A percentile compares a stretch with the other conserved stretches of the same genome.
phyloP scores from a whole-genome alignment of 1,140 invertebrate species.

The Drosophila lacertosa region DNA sequence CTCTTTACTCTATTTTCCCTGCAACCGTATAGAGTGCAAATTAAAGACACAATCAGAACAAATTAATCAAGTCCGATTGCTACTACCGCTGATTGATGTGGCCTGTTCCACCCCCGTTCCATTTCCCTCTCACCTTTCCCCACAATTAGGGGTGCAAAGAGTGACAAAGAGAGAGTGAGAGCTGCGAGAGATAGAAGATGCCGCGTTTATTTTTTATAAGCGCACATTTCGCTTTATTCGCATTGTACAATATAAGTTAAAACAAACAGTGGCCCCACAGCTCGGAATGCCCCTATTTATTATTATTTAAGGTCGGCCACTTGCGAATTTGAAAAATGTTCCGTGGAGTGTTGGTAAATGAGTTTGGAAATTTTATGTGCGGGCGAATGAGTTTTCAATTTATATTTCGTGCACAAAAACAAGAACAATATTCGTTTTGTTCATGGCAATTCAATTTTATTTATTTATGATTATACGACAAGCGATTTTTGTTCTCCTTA shows the following conservation, averaged over 20 bases:
- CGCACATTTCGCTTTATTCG: slow-evolving; percentile 49
- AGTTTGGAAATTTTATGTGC: slow-evolving; percentile 80
- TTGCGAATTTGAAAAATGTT: slow-evolving; percentile 75
- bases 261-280: slow-evolving; percentile 69
- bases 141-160: neutral
- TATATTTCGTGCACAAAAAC: slow-evolving; percentile 52
- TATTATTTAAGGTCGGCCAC: slow-evolving; percentile 72
- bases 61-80: slow-evolving; percentile 77
- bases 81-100: slow-evolving; percentile 69
- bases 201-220: slow-evolving; percentile 50
- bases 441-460: slow-evolving; percentile 76
- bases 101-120: slow-evolving; percentile 30
- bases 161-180: slow-evolving; percentile 22
- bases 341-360: slow-evolving; percentile 77
- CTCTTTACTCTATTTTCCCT: slow-evolving; percentile 20
- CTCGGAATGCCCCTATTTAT: slow-evolving; percentile 57
- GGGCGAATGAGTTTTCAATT: slow-evolving; percentile 83
- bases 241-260: slow-evolving; percentile 40
- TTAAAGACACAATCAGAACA: slow-evolving; percentile 81
- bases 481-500: slow-evolving; percentile 52
- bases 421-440: slow-evolving; percentile 47
- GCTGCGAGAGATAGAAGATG: slow-evolving; percentile 19
- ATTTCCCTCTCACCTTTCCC: neutral
- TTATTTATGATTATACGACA: slow-evolving; percentile 82
- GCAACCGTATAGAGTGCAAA: slow-evolving; percentile 58